These are phyloP conservation scores for Penaeus indicus DNA, from an alignment of 1,140 invertebrate species.

Conservation along the genomic window DNA sequence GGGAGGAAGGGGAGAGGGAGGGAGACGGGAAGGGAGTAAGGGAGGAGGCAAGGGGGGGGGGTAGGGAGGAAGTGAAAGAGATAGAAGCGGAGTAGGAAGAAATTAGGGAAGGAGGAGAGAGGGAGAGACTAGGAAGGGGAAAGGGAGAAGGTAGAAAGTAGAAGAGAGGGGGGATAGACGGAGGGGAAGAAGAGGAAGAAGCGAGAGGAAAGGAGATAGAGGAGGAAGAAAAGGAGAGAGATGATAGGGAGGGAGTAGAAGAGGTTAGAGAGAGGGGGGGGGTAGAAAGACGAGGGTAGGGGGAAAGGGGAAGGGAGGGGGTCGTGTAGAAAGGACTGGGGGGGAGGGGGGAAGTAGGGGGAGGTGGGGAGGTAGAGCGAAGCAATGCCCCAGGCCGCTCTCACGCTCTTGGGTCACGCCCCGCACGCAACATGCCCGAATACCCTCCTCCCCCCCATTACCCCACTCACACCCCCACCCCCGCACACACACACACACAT, in stretches of 20 bases:
- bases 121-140: too few species aligned
- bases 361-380: not conserved
- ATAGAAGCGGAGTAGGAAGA: not conserved
- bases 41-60: not conserved
- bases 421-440: not conserved
- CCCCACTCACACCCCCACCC: not conserved
- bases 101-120: not conserved
- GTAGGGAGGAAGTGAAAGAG: not conserved
- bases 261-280: not conserved
- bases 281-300: constrained; percentile 9
- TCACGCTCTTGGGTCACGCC: constrained; percentile 29
- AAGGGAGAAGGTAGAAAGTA: not conserved
- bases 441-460: too few species aligned
- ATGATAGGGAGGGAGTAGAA: not conserved
- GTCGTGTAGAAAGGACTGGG: not conserved
- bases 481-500: too few species aligned
- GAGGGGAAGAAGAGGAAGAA: not conserved
- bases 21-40: not conserved
- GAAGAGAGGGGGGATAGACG: not conserved
- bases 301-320: not conserved
- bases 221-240: not conserved
- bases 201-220: not conserved
- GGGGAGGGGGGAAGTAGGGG: not conserved
- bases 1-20: not conserved
- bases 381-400: constrained; percentile 2